Percentiles rank a stretch among this genome's conserved stretches.
Conservation (phyloP, 2,113 vertebrate species). For the Aptenodytes patagonicus region DNA sequence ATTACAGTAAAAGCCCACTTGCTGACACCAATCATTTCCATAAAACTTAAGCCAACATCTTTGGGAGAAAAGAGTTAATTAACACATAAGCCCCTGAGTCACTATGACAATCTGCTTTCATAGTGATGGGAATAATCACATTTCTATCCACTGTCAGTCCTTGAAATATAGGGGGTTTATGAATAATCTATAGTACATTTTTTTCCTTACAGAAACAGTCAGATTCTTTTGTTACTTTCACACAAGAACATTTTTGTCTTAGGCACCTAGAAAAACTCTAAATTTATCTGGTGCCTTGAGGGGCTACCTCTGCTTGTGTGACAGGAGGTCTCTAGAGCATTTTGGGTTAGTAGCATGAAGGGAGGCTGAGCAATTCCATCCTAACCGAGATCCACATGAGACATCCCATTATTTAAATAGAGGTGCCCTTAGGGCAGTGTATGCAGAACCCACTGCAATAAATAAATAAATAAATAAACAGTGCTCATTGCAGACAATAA, state of each 20-base stretch:
- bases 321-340: conserved; percentile 47
- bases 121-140: conserved; percentile 5
- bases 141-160: conserved; percentile 13
- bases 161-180: conserved; percentile 27
- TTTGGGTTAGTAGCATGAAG: conserved; percentile 27
- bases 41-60: conserved; percentile 51
- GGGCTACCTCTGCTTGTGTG: conserved; percentile 41
- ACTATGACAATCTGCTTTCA: conserved; percentile 52
- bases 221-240: conserved; percentile 30
- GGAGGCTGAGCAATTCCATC: neutral
- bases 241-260: conserved; percentile 23
- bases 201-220: conserved; percentile 23
- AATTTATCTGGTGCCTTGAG: conserved; percentile 47
- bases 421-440: neutral
- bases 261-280: conserved; percentile 27
- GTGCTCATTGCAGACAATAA: neutral
- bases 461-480: neutral
- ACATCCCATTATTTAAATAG: conserved; percentile 26
- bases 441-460: neutral
- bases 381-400: conserved; percentile 11
- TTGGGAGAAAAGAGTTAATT: conserved; percentile 62
- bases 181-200: conserved; percentile 36
- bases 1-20: conserved; percentile 11
- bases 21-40: conserved; percentile 30
- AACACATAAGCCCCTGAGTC: conserved; percentile 61